Evolutionary conservation across 2,797 vertebrate genomes (phyloP), one percentile per base, ranked within the genome.

Genomic region (Acanthurus lineatus): DNA sequence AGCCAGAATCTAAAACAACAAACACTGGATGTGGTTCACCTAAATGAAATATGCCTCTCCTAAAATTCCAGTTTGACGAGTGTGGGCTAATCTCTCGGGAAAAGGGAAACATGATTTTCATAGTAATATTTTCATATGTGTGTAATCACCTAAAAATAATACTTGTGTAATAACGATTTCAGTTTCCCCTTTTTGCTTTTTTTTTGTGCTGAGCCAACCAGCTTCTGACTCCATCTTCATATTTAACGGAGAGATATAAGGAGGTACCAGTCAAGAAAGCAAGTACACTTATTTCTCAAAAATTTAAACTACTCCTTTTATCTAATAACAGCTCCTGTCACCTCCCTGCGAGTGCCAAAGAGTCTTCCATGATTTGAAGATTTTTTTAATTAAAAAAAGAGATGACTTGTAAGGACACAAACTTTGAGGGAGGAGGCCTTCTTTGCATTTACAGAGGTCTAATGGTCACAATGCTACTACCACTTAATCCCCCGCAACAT

Each of bases 331-430:
- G n/a, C 38, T 74, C 44, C 20, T 61, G 40, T 75, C 51, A 69
- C 80, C 49, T 84, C 74, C 62, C 42, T 53, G 68, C 69, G 73
- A 86, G 90, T 93, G 91, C 92, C 92, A 93, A 92, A 91, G 75
- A 90, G 70, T 90, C 76, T 85, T 84, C 66, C 63, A 19, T 66
- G 17, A 77, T 70, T 70, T 35, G 19, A 35, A 35, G 32, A 35
- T 35, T 35, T 35, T 35, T 35, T 35, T 35, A n/a, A n/a, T 25
- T 25, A 65, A 71, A 54, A 48, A 51, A 69, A 62, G 44, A 11
- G 9, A 14, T 25, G 15, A 61, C 11, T 17, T 25, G 14, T 47
- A 14, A 45, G 6, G 52, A 72, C 9, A 45, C n/a, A 79, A 56
- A 67, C 32, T 5, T 6, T 35, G 32, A 35, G 32, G 64, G 38